Conservation (phyloP, 1,140 invertebrate genomes). For the Matsumurasca onukii region DNA sequence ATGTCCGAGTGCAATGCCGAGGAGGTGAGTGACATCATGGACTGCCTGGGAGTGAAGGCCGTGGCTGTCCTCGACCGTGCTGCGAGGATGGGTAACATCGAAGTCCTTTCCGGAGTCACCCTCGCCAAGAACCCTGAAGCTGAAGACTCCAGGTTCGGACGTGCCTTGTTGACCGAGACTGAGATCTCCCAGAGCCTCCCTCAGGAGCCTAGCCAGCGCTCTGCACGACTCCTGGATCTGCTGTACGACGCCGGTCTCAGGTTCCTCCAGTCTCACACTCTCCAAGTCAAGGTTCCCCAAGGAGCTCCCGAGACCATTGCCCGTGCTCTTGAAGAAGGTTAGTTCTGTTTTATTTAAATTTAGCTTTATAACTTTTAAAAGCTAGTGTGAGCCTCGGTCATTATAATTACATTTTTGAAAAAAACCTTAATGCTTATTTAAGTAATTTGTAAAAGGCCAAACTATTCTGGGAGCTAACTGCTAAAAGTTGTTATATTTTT, state of each 20-base stretch:
- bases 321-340: slow-evolving; percentile 63
- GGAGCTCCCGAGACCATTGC: slow-evolving; percentile 53
- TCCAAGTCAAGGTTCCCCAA: slow-evolving; percentile 59
- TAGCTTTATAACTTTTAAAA: no score
- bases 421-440: no score
- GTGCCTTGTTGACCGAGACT: slow-evolving; percentile 53
- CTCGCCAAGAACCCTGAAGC: slow-evolving; percentile 55
- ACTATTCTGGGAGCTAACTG: no score
- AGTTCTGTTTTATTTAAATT: slow-evolving; percentile 32
- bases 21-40: slow-evolving; percentile 48
- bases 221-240: slow-evolving; percentile 54
- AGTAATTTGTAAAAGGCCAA: no score
- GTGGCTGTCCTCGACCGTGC: slow-evolving; percentile 57
- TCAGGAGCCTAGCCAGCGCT: slow-evolving; percentile 51
- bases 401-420: no score
- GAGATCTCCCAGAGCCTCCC: slow-evolving; percentile 55
- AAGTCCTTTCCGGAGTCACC: slow-evolving; percentile 57
- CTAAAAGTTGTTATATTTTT: no score
- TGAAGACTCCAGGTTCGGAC: slow-evolving; percentile 48
- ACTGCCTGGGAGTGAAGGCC: slow-evolving; percentile 59
- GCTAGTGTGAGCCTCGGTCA: no score
- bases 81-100: slow-evolving; percentile 56
- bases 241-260: slow-evolving; percentile 54
- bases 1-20: slow-evolving; percentile 46
- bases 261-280: slow-evolving; percentile 58